Evolutionary conservation across 2,888 invertebrate species (phyloP).

Genomic region (Physocephala rufipes): DNA sequence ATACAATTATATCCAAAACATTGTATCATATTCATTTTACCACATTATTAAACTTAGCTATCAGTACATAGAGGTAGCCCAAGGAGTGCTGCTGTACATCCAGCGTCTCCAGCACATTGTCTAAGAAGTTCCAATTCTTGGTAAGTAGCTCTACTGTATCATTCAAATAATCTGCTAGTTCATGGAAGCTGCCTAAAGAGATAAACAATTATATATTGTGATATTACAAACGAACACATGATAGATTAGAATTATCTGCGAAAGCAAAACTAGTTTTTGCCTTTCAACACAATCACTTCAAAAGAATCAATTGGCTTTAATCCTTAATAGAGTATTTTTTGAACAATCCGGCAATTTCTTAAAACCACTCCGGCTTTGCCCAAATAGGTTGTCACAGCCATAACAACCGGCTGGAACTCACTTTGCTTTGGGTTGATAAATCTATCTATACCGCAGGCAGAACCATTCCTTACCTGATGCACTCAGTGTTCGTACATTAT

Average conservation of each 20-base stretch:
- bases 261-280: no score
- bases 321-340: no score
- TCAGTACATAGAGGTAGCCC: conserved; percentile 86
- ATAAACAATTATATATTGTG: neutral
- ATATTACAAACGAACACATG: neutral
- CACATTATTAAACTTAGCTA: conserved; percentile 77
- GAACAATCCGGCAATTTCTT: no score
- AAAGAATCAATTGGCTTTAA: no score
- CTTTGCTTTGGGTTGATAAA: neutral
- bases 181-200: conserved; percentile 80
- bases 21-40: conserved; percentile 56
- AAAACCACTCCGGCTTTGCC: neutral
- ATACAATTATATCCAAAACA: neutral
- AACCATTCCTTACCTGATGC: conserved; percentile 74
- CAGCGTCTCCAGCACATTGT: conserved; percentile 89
- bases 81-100: conserved; percentile 92
- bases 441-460: neutral
- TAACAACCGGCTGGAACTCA: neutral
- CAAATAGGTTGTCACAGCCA: neutral
- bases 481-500: conserved; percentile 85
- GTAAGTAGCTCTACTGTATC: conserved; percentile 84
- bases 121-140: conserved; percentile 85
- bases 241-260: no score
- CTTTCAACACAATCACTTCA: no score
- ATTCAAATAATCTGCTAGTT: conserved; percentile 76